Evolutionary conservation across 2,888 invertebrate species (phyloP), one percentile per base, ranked within the genome.

Genomic region (Melitaea athalia): DNA sequence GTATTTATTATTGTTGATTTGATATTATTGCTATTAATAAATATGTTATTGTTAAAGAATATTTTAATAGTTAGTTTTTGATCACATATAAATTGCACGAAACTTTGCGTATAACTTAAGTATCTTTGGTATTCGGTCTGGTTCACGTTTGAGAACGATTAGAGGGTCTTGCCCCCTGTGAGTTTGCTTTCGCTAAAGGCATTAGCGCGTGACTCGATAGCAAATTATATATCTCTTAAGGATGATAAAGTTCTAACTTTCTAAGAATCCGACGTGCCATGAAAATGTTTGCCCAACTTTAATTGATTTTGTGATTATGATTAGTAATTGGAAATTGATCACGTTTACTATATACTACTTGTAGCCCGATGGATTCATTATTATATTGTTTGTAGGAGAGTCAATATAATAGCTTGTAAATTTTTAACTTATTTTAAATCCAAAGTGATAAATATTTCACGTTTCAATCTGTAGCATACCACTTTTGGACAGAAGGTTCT

Each of bases 111-210:
- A 15, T 38, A 5, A 8, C 52, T 47, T 6, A 43, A 59, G 24
- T 38, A 62, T 64, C 64, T 64, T 64, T 52, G 68, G 45, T 52
- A 59, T 63, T 62, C 42, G 52, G 38, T 47, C n/a, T 62, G 38
- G 63, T 60, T 71, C 63, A 63, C 50, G 47, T 65, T 65, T 65
- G 49, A 60, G 60, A 71, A 63, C 65, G 63, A 65, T 68, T 71
- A 71, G 59, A 65, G 49, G 38, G 38, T n/a, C 12, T 11, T 45
- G 52, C 53, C 63, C 43, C 47, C 17, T 63, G 38, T 49, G 65
- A 63, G 68, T 71, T 68, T 61, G 68, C 68, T 71, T 70, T 71
- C 62, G 64, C 68, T 68, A 60, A 60, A 50, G 65, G 59, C 71
- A 55, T 68, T 38, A 63, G 53, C 24, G 68, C 68, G 71, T 71